Percentiles rank a stretch among this genome's conserved stretches.
Conservation (phyloP, 2,888 invertebrate genomes). For the Phaedon cochleariae region DNA sequence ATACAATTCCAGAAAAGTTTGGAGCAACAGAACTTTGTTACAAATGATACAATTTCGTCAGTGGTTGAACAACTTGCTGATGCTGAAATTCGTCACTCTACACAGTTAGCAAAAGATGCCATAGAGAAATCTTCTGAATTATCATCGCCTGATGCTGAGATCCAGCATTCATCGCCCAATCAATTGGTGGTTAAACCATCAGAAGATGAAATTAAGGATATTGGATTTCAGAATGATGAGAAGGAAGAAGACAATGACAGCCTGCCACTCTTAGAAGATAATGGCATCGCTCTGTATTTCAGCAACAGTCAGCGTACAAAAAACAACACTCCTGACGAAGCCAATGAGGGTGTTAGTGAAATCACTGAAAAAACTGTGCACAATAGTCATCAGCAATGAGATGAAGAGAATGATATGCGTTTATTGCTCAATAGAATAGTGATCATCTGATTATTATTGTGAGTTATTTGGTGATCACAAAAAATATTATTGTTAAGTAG, state of each 20-base stretch:
- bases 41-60: constrained; percentile 39
- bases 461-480: constrained; percentile 17
- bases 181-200: constrained; percentile 28
- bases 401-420: constrained; percentile 17
- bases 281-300: constrained; percentile 70
- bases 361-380: constrained; percentile 22
- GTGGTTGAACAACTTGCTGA: constrained; percentile 40
- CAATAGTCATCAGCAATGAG: constrained; percentile 21
- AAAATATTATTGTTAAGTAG: constrained; percentile 17
- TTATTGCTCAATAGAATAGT: constrained; percentile 34
- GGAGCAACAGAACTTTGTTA: constrained; percentile 42
- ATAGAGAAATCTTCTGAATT: constrained; percentile 30
- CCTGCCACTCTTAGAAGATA: constrained; percentile 64
- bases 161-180: constrained; percentile 28
- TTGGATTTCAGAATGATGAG: constrained; percentile 20
- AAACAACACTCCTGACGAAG: constrained; percentile 36
- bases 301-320: constrained; percentile 49
- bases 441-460: constrained; percentile 22
- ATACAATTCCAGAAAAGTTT: constrained; percentile 51
- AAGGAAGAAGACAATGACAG: constrained; percentile 45
- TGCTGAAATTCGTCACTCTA: constrained; percentile 37
- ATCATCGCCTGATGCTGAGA: constrained; percentile 23
- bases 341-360: constrained; percentile 26
- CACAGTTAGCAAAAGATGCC: constrained; percentile 34
- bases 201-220: constrained; percentile 19